Conservation (phyloP, 2,113 vertebrate genomes). For the Leptobrachium ailaonicum region DNA sequence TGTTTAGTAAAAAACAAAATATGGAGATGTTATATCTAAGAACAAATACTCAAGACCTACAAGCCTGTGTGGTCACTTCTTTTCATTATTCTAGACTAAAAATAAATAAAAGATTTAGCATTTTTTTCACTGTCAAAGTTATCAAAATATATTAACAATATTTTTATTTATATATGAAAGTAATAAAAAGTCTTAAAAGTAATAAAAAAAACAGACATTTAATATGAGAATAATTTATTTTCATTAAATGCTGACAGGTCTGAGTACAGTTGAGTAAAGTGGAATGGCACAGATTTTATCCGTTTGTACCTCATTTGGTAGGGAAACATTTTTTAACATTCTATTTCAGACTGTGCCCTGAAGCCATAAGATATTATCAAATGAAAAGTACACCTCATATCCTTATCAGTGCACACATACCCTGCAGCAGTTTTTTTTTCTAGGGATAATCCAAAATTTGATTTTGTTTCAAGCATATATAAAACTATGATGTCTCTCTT, state of each 20-base stretch:
- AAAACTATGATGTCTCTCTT: constrained; percentile 18
- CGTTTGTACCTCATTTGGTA: constrained; percentile 14
- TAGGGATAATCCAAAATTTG: constrained; percentile 27
- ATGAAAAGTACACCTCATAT: constrained; percentile 25
- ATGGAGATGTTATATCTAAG: too few relatives aligned
- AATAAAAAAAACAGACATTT: background rate
- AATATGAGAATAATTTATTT: background rate
- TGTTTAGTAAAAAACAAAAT: too few relatives aligned
- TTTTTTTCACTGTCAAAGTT: background rate
- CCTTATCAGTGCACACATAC: constrained; percentile 28
- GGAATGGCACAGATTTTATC: background rate
- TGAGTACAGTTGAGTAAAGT: background rate
- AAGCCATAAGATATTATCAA: constrained; percentile 36
- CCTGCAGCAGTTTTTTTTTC: constrained; percentile 17
- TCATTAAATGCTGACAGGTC: background rate
- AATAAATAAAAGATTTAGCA: background rate
- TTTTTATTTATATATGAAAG: background rate
- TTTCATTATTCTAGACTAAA: constrained; percentile 2
- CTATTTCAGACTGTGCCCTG: constrained; percentile 32
- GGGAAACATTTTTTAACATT: constrained; percentile 25
- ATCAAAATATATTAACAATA: background rate
- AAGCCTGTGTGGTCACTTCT: background rate
- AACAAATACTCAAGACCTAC: background rate
- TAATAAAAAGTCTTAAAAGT: background rate
- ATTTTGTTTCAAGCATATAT: constrained; percentile 28